Conservation (phyloP, 2,797 vertebrate species). For the Acrossocheilus fasciatus region DNA sequence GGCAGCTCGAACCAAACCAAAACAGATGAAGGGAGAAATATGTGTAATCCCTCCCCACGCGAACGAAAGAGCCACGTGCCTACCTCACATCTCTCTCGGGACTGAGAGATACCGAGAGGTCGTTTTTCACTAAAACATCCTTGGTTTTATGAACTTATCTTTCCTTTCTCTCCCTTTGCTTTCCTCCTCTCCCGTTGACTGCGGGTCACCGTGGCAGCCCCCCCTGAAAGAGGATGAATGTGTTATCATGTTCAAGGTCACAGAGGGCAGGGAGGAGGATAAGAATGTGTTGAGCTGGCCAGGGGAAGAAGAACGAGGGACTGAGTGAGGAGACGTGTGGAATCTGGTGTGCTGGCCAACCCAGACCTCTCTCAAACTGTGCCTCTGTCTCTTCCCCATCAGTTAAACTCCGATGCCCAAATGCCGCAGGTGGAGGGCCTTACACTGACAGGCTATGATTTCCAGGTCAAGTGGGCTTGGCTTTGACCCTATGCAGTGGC, state of each 20-base stretch:
- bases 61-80: slow-evolving; percentile 24
- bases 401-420: slow-evolving; percentile 28
- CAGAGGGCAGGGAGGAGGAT: slow-evolving; percentile 68
- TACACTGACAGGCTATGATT: slow-evolving; percentile 12
- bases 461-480: slow-evolving; percentile 30
- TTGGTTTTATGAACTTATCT: slow-evolving; percentile 30
- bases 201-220: slow-evolving; percentile 50
- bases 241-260: slow-evolving; percentile 79
- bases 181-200: slow-evolving; percentile 38
- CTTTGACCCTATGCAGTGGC: neutral
- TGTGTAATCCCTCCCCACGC: slow-evolving; percentile 52
- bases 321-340: slow-evolving; percentile 68
- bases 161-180: slow-evolving; percentile 18
- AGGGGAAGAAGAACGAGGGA: slow-evolving; percentile 55
- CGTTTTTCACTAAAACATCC: slow-evolving; percentile 72
- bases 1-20: slow-evolving; percentile 49
- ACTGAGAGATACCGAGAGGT: slow-evolving; percentile 65
- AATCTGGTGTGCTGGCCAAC: slow-evolving; percentile 65
- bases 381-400: slow-evolving; percentile 5
- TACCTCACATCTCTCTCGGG: slow-evolving; percentile 56
- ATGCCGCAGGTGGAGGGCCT: slow-evolving; percentile 46
- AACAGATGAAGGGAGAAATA: slow-evolving; percentile 51
- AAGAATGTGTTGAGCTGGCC: slow-evolving; percentile 67
- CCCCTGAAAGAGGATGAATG: slow-evolving; percentile 71
- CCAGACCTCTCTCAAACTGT: slow-evolving; percentile 25